Conservation (phyloP, 2,888 invertebrate genomes). For the Phytoseiulus persimilis region DNA sequence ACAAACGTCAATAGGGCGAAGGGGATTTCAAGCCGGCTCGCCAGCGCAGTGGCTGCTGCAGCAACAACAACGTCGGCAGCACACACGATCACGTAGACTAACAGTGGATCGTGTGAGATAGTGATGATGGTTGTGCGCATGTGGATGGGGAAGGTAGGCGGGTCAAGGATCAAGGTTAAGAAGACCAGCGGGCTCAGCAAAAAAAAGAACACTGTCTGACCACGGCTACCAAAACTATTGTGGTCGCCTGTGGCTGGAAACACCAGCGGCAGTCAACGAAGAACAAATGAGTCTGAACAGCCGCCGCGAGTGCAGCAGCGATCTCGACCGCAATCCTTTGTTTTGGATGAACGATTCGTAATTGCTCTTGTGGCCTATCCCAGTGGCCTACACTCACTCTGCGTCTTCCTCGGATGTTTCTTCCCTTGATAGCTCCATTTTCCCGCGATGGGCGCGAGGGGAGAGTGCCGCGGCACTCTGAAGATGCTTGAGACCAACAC, state of each 20-base stretch:
- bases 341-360: background rate
- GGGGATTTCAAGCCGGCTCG: constrained; percentile 7
- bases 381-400: too few species aligned
- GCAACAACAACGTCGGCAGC: background rate
- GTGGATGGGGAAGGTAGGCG: background rate
- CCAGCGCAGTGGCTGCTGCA: background rate
- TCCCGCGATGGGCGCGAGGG: background rate
- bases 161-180: background rate
- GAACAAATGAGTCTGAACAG: background rate
- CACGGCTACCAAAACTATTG: background rate
- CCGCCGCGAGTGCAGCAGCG: background rate
- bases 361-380: background rate
- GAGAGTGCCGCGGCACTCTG: background rate
- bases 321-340: background rate
- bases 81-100: background rate
- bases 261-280: background rate
- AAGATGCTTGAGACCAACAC: background rate
- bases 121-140: background rate
- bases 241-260: background rate
- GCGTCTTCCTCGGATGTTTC: background rate
- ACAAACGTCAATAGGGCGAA: background rate
- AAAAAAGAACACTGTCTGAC: background rate
- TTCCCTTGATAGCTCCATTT: background rate
- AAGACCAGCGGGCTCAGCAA: background rate
- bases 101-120: background rate